Base-by-base conservation (phyloP, 2,888 invertebrate genomes). In the Phalera bucephala region DNA sequence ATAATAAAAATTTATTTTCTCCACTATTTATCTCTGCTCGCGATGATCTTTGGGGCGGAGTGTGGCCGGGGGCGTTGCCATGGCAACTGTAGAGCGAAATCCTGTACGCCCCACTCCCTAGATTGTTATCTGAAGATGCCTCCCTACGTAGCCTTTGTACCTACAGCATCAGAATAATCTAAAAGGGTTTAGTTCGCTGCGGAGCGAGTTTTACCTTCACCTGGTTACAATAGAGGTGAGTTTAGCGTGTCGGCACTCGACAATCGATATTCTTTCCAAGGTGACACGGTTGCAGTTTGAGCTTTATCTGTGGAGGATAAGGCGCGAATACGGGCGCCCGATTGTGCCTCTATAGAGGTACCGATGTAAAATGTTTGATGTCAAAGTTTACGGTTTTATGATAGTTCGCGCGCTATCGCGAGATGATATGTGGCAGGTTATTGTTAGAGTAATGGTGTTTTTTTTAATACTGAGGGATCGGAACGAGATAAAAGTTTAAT, bases 111-210 rank as follows among this genome's bases (percentile, higher is more conserved):
- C 81, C 65, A 70, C 73, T 72, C 78, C 80, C 80, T 72, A 71
- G 73, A 86, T 88, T 84, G 83, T 85, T 80, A 89, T 89, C 87
- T 70, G 68, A 85, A 86, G 82, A 78, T 70, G 72, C 70, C 69
- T 62, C 66, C 76, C 86, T 77, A 79, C 81, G 80, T 79, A 78
- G 71, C 71, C 71, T 79, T 75, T 73, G 64, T 72, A 72, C 75
- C 72, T 73, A 73, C 75, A 73, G 70, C 70, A 75, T 79, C 71
- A 66, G 61, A 62, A 52, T 83, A 77, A 80, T 77, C 81, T 79
- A 72, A 84, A 88, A 85, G 85, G 87, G 84, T 85, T 86, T 77
- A 78, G 64, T 56, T 67, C 52, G 45, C 40, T 14, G 32, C 41
- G 46, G 56, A 41, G 41, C 45, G 36, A 71, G 72, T 64, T 44